These are phyloP conservation scores for Xenus cinereus DNA, from an alignment of 2,113 vertebrate genomes.

Conservation along the genomic window DNA sequence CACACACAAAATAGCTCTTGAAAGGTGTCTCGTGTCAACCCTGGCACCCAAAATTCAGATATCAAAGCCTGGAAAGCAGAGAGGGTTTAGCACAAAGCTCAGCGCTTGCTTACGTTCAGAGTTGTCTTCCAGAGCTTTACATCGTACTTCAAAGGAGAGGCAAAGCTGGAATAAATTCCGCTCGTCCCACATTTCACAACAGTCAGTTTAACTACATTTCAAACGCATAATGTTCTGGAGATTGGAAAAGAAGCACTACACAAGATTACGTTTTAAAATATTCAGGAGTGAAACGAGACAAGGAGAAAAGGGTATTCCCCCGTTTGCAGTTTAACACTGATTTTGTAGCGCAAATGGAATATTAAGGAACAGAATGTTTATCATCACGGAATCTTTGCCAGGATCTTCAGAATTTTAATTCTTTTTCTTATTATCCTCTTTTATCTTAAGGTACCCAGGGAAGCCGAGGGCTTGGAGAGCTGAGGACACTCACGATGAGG, in stretches of 20 bases:
- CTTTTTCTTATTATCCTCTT: neutral
- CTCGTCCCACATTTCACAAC: neutral
- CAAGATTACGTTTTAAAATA: neutral
- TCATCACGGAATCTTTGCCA: neutral
- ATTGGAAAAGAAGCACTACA: neutral
- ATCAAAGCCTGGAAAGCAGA: neutral
- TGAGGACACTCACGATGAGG: neutral
- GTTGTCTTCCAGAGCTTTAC: neutral
- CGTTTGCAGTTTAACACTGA: neutral
- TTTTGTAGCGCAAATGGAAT: neutral
- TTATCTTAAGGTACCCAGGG: neutral
- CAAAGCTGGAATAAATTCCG: neutral
- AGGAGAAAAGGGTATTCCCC: neutral
- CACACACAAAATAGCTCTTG: rapidly evolving
- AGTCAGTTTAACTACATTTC: neutral
- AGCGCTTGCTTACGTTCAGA: neutral
- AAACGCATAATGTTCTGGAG: neutral
- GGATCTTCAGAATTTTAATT: neutral
- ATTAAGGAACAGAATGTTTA: neutral
- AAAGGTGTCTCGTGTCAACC: neutral
- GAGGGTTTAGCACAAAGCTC: neutral
- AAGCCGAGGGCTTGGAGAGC: neutral
- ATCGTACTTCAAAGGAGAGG: rapidly evolving
- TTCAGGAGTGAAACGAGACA: neutral
- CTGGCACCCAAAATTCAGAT: neutral